Evolutionary conservation across 2,113 vertebrate species (phyloP).

Genomic region (Thamnaconus septentrionalis): DNA sequence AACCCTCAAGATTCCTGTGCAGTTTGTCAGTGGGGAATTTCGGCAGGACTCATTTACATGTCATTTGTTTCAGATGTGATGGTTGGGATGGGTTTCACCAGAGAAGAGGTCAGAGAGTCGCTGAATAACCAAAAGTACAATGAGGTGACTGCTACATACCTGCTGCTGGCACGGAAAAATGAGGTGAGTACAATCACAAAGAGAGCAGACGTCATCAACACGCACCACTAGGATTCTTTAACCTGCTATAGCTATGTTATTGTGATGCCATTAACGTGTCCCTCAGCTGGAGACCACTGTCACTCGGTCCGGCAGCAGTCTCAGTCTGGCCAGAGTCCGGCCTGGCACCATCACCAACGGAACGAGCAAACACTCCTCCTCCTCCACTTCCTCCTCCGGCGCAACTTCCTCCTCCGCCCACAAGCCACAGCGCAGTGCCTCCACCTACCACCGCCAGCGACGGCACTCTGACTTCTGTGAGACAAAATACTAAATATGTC

Average conservation of each 20-base stretch:
- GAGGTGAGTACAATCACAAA: slow-evolving; percentile 64
- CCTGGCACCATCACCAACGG: slow-evolving; percentile 82
- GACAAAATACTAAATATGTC: slow-evolving; percentile 5
- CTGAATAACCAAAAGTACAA: slow-evolving; percentile 88
- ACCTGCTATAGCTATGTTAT: background rate
- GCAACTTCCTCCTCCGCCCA: slow-evolving; percentile 76
- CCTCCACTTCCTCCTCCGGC: slow-evolving; percentile 64
- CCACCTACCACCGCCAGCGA: slow-evolving; percentile 90
- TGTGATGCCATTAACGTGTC: background rate
- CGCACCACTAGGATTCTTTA: too few species aligned
- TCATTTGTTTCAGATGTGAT: slow-evolving; percentile 82
- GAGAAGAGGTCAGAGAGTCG: slow-evolving; percentile 89
- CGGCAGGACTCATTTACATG: background rate
- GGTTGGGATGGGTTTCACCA: slow-evolving; percentile 91
- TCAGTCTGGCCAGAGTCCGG: slow-evolving; percentile 86
- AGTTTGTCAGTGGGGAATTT: background rate
- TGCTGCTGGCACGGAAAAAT: slow-evolving; percentile 87
- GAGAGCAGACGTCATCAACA: too few species aligned
- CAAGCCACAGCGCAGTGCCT: slow-evolving; percentile 85
- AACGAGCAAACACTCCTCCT: slow-evolving; percentile 78
- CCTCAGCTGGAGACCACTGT: slow-evolving; percentile 73
- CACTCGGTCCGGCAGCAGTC: slow-evolving; percentile 79
- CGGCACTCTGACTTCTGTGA: slow-evolving; percentile 93
- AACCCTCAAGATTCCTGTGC: background rate
- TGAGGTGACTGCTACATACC: slow-evolving; percentile 92